These are phyloP conservation scores for Hippolais icterina DNA, from an alignment of 2,113 vertebrate species.

Conservation along the genomic window DNA sequence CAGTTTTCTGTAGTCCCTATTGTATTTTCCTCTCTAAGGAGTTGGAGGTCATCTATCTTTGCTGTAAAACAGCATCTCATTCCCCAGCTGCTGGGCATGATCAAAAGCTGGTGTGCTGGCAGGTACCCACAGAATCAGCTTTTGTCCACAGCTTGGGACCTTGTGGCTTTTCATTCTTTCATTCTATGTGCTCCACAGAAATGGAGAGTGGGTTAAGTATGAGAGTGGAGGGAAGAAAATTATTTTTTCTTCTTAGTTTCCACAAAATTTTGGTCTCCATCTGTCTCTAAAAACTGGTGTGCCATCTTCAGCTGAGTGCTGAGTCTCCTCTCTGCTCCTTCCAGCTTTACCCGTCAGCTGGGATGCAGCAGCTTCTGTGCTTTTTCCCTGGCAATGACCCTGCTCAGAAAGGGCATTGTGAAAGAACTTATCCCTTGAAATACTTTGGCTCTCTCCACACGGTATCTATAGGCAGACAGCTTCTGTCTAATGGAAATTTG, in stretches of 20 bases:
- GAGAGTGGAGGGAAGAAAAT: neutral
- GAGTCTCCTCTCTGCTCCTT: neutral
- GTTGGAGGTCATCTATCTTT: neutral
- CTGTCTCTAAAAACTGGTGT: neutral
- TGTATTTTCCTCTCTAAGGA: neutral
- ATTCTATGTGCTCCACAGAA: neutral
- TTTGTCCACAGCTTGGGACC: neutral
- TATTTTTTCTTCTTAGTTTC: neutral
- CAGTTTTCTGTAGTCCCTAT: neutral
- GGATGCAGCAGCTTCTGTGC: neutral
- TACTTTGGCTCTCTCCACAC: neutral
- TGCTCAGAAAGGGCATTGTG: fast-evolving
- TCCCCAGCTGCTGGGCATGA: neutral
- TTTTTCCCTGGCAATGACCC: neutral
- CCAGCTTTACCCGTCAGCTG: neutral
- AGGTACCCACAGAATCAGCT: neutral
- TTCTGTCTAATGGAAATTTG: neutral
- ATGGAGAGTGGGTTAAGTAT: neutral
- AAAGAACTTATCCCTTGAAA: neutral
- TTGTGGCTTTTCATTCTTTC: neutral
- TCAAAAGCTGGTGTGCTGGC: fast-evolving
- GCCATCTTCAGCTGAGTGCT: neutral
- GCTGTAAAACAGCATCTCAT: neutral
- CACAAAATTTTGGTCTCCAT: neutral
- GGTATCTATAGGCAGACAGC: neutral